Evolutionary conservation across 2,113 vertebrate genomes (phyloP).

Genomic region (Pollimyrus isidori): DNA sequence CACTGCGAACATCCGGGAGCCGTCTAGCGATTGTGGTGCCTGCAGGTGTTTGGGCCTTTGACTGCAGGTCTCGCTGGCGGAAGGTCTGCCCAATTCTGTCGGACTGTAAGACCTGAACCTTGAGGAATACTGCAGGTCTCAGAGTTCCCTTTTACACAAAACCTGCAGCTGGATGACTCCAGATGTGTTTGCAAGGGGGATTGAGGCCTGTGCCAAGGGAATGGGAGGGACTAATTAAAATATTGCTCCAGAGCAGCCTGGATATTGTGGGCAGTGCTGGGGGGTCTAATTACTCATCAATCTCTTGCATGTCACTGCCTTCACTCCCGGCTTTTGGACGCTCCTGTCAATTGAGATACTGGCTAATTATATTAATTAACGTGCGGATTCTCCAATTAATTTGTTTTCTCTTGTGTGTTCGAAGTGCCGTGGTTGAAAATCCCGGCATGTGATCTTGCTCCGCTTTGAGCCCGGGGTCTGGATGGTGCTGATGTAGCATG

Average conservation of each 20-base stretch:
- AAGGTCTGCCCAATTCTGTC: neutral
- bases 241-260: constrained; percentile 23
- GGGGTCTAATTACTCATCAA: constrained; percentile 35
- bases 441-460: neutral
- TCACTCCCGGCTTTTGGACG: constrained; percentile 15
- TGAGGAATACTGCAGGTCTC: neutral
- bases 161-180: neutral
- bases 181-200: constrained; percentile 15
- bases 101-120: neutral
- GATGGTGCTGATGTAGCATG: neutral
- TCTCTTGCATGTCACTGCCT: constrained; percentile 9
- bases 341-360: neutral
- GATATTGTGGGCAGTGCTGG: constrained; percentile 37
- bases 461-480: neutral
- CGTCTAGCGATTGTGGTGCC: neutral
- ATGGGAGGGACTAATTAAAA: constrained; percentile 34
- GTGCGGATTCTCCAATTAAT: neutral
- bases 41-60: neutral
- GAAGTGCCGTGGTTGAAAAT: neutral
- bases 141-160: neutral
- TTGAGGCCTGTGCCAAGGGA: neutral
- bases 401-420: neutral
- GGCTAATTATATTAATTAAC: constrained; percentile 12
- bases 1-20: neutral
- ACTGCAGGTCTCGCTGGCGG: neutral